Percentiles rank a stretch among this genome's conserved stretches.
phyloP scores from a whole-genome alignment of 1,140 invertebrate genomes.

The Arion vulgaris region DNA sequence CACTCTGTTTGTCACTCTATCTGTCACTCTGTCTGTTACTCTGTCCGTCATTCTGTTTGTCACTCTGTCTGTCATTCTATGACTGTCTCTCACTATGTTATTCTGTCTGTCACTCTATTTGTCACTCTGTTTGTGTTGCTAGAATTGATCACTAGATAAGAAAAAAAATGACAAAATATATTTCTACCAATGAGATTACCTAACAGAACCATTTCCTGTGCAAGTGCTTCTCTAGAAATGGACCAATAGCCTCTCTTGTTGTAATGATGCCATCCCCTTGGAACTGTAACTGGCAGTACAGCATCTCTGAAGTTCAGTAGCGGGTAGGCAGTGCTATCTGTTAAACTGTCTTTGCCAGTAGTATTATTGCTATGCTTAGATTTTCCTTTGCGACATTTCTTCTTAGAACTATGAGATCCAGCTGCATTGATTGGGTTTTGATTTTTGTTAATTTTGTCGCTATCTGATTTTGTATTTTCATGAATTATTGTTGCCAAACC shows the following conservation, averaged over 20 bases:
- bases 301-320: constrained; percentile 22
- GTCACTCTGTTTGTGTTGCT: no score
- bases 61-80: no score
- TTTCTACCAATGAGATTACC: background rate
- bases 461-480: background rate
- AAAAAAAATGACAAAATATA: no score
- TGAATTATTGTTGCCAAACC: background rate
- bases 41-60: no score
- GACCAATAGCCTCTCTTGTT: constrained; percentile 14
- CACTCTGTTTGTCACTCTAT: no score
- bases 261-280: constrained; percentile 9
- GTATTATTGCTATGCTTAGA: background rate
- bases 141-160: no score
- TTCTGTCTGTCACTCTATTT: no score
- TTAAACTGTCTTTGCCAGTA: background rate
- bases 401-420: background rate
- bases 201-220: constrained; percentile 7
- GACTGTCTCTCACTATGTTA: no score
- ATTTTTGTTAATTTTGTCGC: background rate
- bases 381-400: background rate
- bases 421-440: background rate
- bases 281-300: constrained; percentile 10
- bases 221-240: background rate
- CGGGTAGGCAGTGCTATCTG: background rate
- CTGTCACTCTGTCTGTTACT: no score